Percentiles rank a stretch among this genome's conserved stretches.
phyloP scores from a whole-genome alignment of 2,113 vertebrate species.

The Anolis sagrei region DNA sequence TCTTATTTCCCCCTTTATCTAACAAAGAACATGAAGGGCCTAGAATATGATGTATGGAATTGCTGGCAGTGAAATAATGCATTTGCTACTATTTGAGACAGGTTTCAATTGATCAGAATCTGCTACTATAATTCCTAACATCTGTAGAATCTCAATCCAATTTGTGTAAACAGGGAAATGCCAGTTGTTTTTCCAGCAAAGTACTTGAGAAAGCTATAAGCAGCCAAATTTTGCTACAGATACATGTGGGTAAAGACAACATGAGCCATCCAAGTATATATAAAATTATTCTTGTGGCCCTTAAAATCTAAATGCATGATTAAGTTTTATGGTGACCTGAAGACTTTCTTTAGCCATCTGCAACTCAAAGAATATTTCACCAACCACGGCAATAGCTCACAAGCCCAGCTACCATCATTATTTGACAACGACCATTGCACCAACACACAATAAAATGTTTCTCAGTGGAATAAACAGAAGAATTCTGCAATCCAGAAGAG shows the following conservation, averaged over 20 bases:
- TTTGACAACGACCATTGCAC: no score
- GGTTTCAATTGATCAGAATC: background rate
- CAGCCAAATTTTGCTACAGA: background rate
- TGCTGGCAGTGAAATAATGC: conserved; percentile 10
- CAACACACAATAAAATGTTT: no score
- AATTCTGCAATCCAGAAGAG: no score
- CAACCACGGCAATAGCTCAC: no score
- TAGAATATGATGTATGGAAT: background rate
- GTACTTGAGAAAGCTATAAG: background rate
- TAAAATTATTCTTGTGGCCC: no score
- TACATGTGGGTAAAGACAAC: background rate
- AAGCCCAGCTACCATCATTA: no score
- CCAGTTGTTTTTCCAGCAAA: conserved; percentile 8
- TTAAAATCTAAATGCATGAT: no score
- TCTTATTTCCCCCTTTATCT: conserved; percentile 25
- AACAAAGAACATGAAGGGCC: background rate
- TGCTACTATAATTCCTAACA: conserved; percentile 2
- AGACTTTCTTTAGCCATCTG: no score
- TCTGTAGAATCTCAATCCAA: conserved; percentile 22
- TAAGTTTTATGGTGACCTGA: no score
- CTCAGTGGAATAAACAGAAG: no score
- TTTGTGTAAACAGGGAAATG: conserved; percentile 34
- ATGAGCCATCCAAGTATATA: background rate
- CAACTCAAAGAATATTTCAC: no score
- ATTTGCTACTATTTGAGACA: conserved; percentile 10